Base-by-base conservation (phyloP, 1,140 invertebrate species). In the Penaeus chinensis region DNA sequence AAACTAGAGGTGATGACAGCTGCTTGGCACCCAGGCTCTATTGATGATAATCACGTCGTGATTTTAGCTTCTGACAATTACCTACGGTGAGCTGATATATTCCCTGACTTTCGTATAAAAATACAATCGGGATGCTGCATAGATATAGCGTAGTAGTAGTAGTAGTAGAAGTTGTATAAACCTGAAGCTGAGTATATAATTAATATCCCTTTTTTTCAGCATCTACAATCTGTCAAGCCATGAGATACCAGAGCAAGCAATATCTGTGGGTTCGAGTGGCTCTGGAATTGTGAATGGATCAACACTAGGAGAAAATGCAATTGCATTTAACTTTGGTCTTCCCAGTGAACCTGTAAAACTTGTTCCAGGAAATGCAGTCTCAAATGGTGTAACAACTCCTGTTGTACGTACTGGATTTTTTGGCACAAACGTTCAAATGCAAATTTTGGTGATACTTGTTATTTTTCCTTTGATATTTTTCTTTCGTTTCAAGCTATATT, bases 11-110 rank as follows among this genome's bases (percentile, higher is more conserved):
- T 89, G 60, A 63, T 89, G 62, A 65, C 71, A 65, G 89, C 82
- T 42, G 76, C 69, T 7, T 89, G 89, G 89, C 89, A 89, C 74
- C 89, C 89, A 54, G 89, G 89, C 19, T 89, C 89, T 42, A n/a
- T 84, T 42, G 84, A 86, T n/a, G 81, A 87, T 78, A 89, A 84
- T 62, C 85, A 89, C 74, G 76, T 89, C 20, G 89, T 84, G 54
- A 47, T 89, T 66, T 76, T 89, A 10, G 76, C 85, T 11, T 87
- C 89, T 11, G 89, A 89, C 71, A 86, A 84, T 66, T 80, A 87
- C 54, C 76, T 89, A 24, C 77, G 89, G 89, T 89, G 27, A 61
- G 84, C 27, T 27, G 16, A 19, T 74, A 16, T 54, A 16, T 16
- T 54, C 10, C 47, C 8, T 10, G 0, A 54, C 10, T 54, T 5